Base-by-base conservation (phyloP, 2,113 vertebrate species). In the Oreocharis arfaki region DNA sequence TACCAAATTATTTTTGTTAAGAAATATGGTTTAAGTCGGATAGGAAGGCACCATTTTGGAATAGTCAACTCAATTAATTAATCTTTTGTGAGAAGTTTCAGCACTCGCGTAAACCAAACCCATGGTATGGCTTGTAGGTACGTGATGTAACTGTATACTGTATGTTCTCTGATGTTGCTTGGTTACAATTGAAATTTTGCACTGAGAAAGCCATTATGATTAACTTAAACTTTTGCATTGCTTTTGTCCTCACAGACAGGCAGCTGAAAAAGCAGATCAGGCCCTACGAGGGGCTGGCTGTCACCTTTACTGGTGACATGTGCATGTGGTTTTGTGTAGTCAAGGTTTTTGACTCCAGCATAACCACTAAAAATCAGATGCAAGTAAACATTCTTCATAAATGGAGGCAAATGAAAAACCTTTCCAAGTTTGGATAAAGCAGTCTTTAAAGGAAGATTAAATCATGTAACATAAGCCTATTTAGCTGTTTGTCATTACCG, bases 291-390 rank as follows among this genome's bases (percentile, higher is more conserved):
- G 52, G 41, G 33, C 44, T 37, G 67, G 14, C 35, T 33, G 32
- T 50, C 37, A 28, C 68, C 52, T 59, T 20, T 30, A 2, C 14
- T 44, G 86, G 21, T 23, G 59, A 49, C 42, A 7, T 1, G 20
- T 16, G 21, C 5, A 0, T 0, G 1, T 28, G 26, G 26, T 59
- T 35, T 64, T 35, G 22, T 23, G 9, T 35, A 44, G 13, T 32
- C 21, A 20, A 27, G 42, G 18, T 10, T 85, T 94, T 78, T 64
- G 23, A 14, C 39, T 73, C 41, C 20, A 3, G 4, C 8, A 2
- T 21, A 55, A 74, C 17, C 13, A 4, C 26, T 42, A 23, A 75
- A 65, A 74, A 70, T 56, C 35, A 70, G 59, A 37, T 75, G 61
- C 44, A 82, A 59, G 42, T 53, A 22, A 71, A 15, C 2, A 1